Conservation (phyloP, 2,113 vertebrate species). For the Phaetusa simplex region DNA sequence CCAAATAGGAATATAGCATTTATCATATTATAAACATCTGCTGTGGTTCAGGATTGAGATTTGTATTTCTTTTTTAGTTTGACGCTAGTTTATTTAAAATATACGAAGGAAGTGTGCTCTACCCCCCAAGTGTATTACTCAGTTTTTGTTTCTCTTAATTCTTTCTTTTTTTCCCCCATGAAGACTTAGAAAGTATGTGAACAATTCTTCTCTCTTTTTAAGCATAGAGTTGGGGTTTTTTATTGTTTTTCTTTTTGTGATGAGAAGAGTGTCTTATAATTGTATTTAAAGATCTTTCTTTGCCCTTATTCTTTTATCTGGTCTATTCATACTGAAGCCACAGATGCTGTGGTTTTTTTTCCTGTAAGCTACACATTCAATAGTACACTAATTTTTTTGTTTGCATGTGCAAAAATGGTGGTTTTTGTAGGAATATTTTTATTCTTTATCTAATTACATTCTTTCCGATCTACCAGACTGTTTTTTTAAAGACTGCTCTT, state of each 20-base stretch:
- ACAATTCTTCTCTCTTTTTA: background rate
- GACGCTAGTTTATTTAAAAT: background rate
- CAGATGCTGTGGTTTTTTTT: background rate
- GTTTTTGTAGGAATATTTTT: background rate
- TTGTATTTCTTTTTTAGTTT: background rate
- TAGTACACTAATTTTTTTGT: background rate
- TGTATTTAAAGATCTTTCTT: background rate
- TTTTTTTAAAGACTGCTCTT: background rate
- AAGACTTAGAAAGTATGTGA: background rate
- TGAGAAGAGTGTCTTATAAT: background rate
- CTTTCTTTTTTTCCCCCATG: background rate
- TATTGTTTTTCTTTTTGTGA: background rate
- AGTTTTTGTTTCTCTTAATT: background rate
- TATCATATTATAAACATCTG: background rate
- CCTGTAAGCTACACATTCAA: background rate
- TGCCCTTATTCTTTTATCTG: background rate
- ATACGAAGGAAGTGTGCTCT: background rate
- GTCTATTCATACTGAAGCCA: background rate
- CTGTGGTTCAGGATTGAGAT: background rate
- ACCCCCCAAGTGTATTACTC: background rate
- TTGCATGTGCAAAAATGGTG: background rate
- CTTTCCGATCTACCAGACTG: background rate
- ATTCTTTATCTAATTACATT: background rate
- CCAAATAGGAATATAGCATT: background rate
- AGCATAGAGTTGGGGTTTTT: background rate